A percentile compares a stretch with the other conserved stretches of the same genome.
Conservation (phyloP, 1,140 invertebrate genomes). For the Drosophila bocki region DNA sequence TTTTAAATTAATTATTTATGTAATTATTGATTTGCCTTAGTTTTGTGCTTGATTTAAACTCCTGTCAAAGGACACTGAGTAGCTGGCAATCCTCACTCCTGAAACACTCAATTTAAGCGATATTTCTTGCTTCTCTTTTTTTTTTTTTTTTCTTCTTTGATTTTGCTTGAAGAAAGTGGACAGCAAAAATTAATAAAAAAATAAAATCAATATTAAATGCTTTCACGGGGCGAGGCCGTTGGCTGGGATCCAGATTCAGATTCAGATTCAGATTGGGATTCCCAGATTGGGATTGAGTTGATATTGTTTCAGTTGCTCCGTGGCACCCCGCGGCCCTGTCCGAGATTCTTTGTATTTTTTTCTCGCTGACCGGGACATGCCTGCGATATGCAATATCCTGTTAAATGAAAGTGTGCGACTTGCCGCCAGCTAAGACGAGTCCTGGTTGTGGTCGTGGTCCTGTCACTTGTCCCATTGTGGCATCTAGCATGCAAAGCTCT, state of each 20-base stretch:
- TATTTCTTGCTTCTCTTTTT: background rate
- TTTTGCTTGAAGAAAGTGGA: constrained; percentile 11
- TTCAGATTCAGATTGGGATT: constrained; percentile 18
- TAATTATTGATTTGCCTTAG: background rate
- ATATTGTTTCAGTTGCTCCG: constrained; percentile 32
- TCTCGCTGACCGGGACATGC: background rate
- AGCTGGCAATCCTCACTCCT: background rate
- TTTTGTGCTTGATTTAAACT: background rate
- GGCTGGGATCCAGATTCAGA: background rate
- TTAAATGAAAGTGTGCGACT: constrained; percentile 28
- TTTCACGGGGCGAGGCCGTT: constrained; percentile 1
- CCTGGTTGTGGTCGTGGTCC: background rate
- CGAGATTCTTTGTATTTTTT: constrained; percentile 12
- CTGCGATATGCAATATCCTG: constrained; percentile 45
- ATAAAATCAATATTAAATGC: constrained; percentile 58
- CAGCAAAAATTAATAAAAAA: constrained; percentile 21
- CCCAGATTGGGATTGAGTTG: constrained; percentile 31
- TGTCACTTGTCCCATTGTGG: constrained; percentile 6
- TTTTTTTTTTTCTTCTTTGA: background rate
- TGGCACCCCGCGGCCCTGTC: background rate
- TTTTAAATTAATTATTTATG: too few relatives aligned
- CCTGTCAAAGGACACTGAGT: background rate
- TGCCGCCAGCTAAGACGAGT: constrained; percentile 4
- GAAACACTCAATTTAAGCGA: background rate
- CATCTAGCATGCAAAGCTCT: constrained; percentile 10